Evolutionary conservation across 2,113 vertebrate species (phyloP).

Genomic region (Pseudopipra pipra): DNA sequence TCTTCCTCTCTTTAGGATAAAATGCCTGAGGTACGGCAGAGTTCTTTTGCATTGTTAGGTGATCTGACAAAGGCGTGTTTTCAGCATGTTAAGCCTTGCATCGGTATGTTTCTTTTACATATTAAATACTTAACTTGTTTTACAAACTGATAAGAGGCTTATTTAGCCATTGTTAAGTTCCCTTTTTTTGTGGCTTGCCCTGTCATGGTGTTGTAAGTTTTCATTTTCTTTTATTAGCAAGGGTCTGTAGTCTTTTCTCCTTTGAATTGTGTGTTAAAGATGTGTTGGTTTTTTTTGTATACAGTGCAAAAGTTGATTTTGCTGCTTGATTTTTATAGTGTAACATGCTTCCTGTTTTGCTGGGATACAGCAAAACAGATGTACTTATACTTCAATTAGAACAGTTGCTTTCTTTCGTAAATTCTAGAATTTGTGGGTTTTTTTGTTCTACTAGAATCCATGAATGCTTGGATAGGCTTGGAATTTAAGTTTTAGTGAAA

Average conservation of each 20-base stretch:
- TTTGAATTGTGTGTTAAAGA: neutral
- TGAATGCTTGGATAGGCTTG: neutral
- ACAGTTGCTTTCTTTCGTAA: neutral
- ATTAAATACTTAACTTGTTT: neutral
- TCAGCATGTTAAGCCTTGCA: slow-evolving; percentile 90
- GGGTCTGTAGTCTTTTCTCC: neutral
- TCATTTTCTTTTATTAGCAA: neutral
- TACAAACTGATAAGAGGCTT: neutral
- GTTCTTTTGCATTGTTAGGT: slow-evolving; percentile 79
- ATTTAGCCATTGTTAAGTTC: neutral
- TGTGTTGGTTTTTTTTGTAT: neutral
- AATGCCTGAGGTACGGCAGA: slow-evolving; percentile 98
- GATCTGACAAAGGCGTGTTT: neutral
- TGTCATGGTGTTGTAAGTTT: neutral
- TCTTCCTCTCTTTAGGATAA: slow-evolving; percentile 82
- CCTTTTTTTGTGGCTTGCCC: neutral
- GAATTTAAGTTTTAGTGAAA: neutral
- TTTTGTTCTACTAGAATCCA: neutral
- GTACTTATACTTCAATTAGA: neutral
- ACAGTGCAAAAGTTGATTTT: neutral
- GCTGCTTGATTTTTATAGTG: neutral
- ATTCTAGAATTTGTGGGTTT: neutral
- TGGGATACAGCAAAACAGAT: neutral
- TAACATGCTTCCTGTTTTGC: neutral
- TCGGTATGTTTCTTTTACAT: slow-evolving; percentile 79